Percentiles rank a stretch among this genome's conserved stretches.
phyloP scores from a whole-genome alignment of 2,113 vertebrate genomes.

The Percopsis transmontana region DNA sequence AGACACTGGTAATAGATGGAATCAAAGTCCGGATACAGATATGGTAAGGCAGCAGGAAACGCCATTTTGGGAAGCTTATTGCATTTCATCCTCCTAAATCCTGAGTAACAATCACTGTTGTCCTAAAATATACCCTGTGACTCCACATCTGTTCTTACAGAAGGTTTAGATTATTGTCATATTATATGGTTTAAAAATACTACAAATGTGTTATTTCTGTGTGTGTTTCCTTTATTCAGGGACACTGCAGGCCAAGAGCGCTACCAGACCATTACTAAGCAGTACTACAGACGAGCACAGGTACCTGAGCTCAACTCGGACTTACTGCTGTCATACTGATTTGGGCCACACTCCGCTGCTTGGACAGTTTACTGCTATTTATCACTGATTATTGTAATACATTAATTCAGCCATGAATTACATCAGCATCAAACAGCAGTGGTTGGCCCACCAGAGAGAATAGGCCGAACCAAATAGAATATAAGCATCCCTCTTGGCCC shows the following conservation, averaged over 20 bases:
- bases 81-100: too few species aligned
- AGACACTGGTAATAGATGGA: conserved; percentile 81
- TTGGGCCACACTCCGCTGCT: neutral
- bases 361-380: too few species aligned
- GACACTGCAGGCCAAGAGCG: conserved; percentile 97
- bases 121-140: neutral
- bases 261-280: conserved; percentile 98
- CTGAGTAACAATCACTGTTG: too few species aligned
- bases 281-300: conserved; percentile 98
- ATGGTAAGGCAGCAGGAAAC: conserved; percentile 67
- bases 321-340: neutral
- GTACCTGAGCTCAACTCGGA: conserved; percentile 66
- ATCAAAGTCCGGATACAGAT: conserved; percentile 85
- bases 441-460: too few species aligned
- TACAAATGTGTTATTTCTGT: conserved; percentile 9
- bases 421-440: too few species aligned
- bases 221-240: conserved; percentile 73
- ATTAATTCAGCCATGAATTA: too few species aligned
- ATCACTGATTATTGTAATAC: too few species aligned
- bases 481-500: too few species aligned
- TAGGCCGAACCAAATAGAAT: too few species aligned
- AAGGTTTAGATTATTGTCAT: neutral
- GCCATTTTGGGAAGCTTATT: neutral
- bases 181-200: neutral
- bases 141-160: neutral